Base-by-base conservation (phyloP, 2,888 invertebrate species). In the Cremastinae sp. region DNA sequence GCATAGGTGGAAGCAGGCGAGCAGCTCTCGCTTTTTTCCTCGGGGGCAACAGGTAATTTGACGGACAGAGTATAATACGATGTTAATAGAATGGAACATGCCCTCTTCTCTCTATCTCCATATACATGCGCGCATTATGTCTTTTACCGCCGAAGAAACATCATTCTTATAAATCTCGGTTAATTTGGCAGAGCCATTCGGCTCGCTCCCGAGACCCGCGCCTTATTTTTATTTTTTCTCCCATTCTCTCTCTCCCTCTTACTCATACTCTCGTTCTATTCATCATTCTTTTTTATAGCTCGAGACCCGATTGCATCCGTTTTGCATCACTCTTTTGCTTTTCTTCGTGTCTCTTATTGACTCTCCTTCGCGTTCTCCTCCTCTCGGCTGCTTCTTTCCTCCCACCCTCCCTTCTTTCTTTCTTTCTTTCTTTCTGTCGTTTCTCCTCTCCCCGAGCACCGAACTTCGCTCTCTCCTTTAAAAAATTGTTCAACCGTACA, bases 111-210 rank as follows among this genome's bases (percentile, higher is more conserved):
- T 41, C 16, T 59, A 53, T 54, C 34, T 41, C 41, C 53, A n/a
- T 12, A 20, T 66, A 69, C 70, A 81, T 82, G 81, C n/a, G n/a
- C n/a, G n/a, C n/a, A n/a, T n/a, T n/a, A n/a, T n/a, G n/a, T n/a
- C n/a, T n/a, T n/a, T n/a, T n/a, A n/a, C n/a, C n/a, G n/a, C n/a
- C n/a, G n/a, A n/a, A n/a, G n/a, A n/a, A 83, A 79, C 80, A 82
- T 81, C 74, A 59, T 69, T 69, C 80, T 79, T 86, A 87, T 88
- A 88, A 88, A 88, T 88, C 88, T 88, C 82, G 81, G 81, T 86
- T 88, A 88, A 88, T 88, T 88, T 88, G 87, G 84, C 87, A 86
- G 80, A 85, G 84, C 83, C 82, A 83, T 87, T 84, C 84, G 79
- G 80, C 79, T 66, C 82, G 82, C 85, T 84, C 80, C 83, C 78